Conservation (phyloP, 1,140 invertebrate species). For the Acromyrmex heyeri region DNA sequence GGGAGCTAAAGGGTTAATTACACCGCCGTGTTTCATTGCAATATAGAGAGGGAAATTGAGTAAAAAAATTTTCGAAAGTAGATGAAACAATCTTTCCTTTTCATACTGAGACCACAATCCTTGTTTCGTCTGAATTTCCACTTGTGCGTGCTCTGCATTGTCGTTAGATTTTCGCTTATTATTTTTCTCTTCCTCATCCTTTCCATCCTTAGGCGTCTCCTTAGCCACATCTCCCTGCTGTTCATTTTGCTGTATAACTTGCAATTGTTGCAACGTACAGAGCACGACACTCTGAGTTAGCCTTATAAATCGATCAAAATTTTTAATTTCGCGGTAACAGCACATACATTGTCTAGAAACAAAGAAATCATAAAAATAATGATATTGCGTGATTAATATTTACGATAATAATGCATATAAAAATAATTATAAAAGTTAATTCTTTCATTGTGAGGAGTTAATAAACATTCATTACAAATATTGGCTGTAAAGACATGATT, state of each 20-base stretch:
- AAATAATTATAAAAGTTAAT: background rate
- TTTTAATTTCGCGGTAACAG: conserved; percentile 95
- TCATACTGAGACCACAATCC: conserved; percentile 91
- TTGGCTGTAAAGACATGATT: background rate
- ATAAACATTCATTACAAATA: background rate
- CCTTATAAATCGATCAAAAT: conserved; percentile 95
- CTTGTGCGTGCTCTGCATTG: conserved; percentile 61
- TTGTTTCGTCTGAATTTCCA: conserved; percentile 66
- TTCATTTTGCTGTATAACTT: conserved; percentile 89
- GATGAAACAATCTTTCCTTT: conserved; percentile 92
- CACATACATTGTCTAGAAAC: conserved; percentile 95
- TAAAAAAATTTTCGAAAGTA: conserved; percentile 93
- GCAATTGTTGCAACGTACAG: conserved; percentile 91
- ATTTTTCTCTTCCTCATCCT: conserved; percentile 77
- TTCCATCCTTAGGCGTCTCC: conserved; percentile 69
- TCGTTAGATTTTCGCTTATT: conserved; percentile 73
- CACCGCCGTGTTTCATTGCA: conserved; percentile 93
- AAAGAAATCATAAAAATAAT: conserved; percentile 18
- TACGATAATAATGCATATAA: background rate
- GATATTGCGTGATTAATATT: conserved; percentile 6
- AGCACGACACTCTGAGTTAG: conserved; percentile 94
- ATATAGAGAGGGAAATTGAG: conserved; percentile 97
- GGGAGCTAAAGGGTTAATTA: conserved; percentile 83
- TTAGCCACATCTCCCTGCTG: conserved; percentile 80
- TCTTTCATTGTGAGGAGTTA: background rate